Conservation (phyloP, 2,113 vertebrate genomes). For the Puntigrus tetrazona region DNA sequence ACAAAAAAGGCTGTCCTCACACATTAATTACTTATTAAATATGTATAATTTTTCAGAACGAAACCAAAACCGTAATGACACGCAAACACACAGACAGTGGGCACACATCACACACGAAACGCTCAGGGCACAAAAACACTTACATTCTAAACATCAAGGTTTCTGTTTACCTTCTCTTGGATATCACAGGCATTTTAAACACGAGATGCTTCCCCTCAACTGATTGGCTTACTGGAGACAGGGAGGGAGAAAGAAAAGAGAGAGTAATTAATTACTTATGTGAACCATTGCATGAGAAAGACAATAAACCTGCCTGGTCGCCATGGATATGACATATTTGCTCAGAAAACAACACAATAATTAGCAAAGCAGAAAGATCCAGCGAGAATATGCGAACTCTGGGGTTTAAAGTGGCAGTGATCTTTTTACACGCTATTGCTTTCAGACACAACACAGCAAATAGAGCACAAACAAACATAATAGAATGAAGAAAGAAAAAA, state of each 20-base stretch:
- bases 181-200: conserved; percentile 80
- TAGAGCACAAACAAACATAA: conserved; percentile 61
- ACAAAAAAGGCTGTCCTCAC: conserved; percentile 2
- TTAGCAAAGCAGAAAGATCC: conserved; percentile 99
- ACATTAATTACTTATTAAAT: conserved; percentile 14
- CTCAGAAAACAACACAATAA: conserved; percentile 99
- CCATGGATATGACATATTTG: conserved; percentile 99
- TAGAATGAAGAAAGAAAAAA: not conserved
- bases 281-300: conserved; percentile 99
- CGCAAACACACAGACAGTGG: not conserved
- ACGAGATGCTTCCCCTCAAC: conserved; percentile 96
- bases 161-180: conserved; percentile 92
- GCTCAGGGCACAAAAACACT: conserved; percentile 17
- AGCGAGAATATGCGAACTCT: conserved; percentile 99
- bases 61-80: not conserved
- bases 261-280: conserved; percentile 99
- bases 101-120: conserved; percentile 13
- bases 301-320: conserved; percentile 99
- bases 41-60: conserved; percentile 14
- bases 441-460: conserved; percentile 69
- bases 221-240: conserved; percentile 99
- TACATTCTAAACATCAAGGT: conserved; percentile 59
- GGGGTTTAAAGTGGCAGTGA: conserved; percentile 96
- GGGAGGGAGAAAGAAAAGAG: conserved; percentile 74
- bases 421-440: conserved; percentile 78